Percentiles rank a stretch among this genome's conserved stretches.
Evolutionary conservation across 2,113 vertebrate genomes (phyloP).

Genomic region (Tragulus kanchil): DNA sequence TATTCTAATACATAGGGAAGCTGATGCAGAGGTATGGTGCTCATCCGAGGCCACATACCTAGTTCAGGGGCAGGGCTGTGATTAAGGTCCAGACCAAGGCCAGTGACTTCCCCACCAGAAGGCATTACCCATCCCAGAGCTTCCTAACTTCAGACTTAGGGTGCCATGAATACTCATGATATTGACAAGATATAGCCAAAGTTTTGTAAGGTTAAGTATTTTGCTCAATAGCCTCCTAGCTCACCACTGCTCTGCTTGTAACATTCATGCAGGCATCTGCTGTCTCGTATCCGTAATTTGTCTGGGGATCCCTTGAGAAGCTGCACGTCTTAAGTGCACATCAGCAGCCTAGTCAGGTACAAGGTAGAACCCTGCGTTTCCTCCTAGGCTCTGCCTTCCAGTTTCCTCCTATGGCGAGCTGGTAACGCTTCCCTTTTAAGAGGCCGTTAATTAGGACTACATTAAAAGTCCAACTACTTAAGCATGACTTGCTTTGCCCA

Average conservation of each 20-base stretch:
- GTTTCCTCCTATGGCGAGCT: background rate
- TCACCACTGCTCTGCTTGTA: slow-evolving; percentile 33
- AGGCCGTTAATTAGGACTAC: slow-evolving; percentile 53
- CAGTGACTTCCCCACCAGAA: background rate
- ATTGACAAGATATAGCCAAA: slow-evolving; percentile 14
- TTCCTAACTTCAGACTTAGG: background rate
- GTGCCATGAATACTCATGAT: slow-evolving; percentile 44
- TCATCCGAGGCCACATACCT: background rate
- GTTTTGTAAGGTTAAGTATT: background rate
- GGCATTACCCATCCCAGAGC: background rate
- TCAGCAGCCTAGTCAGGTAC: slow-evolving; percentile 37
- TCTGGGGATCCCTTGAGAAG: background rate
- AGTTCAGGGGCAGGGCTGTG: background rate
- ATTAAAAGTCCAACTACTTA: slow-evolving; percentile 54
- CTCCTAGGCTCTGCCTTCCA: background rate
- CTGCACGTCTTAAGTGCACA: background rate
- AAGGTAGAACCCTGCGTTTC: background rate
- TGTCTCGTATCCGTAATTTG: slow-evolving; percentile 39
- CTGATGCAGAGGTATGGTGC: background rate
- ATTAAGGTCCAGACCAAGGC: background rate
- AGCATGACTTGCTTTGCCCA: slow-evolving; percentile 34
- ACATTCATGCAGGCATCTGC: slow-evolving; percentile 46
- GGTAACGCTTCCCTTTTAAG: slow-evolving; percentile 53
- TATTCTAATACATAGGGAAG: background rate
- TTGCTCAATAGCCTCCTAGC: slow-evolving; percentile 34